Conservation (phyloP, 1,140 invertebrate species). For the Drosophila erecta region DNA sequence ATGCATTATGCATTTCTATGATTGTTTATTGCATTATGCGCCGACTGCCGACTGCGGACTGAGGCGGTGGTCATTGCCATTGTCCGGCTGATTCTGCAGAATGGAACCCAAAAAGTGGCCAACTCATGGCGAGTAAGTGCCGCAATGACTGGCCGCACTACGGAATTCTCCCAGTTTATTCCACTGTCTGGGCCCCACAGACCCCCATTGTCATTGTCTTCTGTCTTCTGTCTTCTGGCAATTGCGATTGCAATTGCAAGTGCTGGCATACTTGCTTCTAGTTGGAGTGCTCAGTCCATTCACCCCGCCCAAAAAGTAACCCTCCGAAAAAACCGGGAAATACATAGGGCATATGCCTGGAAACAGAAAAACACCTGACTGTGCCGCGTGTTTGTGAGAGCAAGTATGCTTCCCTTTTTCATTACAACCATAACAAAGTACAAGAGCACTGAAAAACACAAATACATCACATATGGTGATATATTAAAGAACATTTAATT, state of each 20-base stretch:
- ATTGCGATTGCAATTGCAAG: conserved; percentile 64
- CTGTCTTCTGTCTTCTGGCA: conserved; percentile 47
- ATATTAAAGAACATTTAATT: not conserved
- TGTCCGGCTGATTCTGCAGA: conserved; percentile 35
- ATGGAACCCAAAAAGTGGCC: conserved; percentile 44
- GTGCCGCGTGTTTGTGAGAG: conserved; percentile 24
- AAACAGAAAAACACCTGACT: conserved; percentile 61
- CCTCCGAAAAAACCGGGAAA: conserved; percentile 45
- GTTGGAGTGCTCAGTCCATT: conserved; percentile 51
- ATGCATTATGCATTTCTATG: conserved; percentile 79
- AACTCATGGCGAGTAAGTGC: conserved; percentile 69
- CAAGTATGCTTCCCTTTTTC: conserved; percentile 32
- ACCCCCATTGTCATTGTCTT: conserved; percentile 56
- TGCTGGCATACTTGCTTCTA: conserved; percentile 31
- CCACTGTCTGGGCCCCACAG: conserved; percentile 10
- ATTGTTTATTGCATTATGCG: conserved; percentile 68
- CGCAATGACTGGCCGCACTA: conserved; percentile 72
- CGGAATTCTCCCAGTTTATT: conserved; percentile 34
- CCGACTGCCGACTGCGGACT: conserved; percentile 4
- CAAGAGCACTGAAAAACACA: conserved; percentile 4
- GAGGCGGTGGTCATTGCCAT: conserved; percentile 58
- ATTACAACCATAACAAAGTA: conserved; percentile 38
- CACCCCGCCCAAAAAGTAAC: conserved; percentile 68
- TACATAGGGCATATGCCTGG: conserved; percentile 41
- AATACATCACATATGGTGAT: not conserved